Evolutionary conservation across 2,113 vertebrate species (phyloP).

Genomic region (Heteronetta atricapilla): DNA sequence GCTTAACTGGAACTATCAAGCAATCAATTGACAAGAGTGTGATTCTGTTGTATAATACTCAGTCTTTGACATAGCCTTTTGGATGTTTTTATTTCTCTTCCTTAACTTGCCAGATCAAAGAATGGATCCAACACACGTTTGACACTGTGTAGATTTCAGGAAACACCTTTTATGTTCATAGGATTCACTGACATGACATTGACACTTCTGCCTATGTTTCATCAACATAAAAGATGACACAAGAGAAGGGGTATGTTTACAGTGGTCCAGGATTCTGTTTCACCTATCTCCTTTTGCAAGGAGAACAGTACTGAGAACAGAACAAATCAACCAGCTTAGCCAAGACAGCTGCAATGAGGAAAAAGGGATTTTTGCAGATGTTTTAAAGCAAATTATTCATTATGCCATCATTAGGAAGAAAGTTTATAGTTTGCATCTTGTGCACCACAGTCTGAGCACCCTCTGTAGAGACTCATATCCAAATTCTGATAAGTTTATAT

Average conservation of each 20-base stretch:
- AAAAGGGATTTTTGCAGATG: background rate
- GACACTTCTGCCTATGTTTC: background rate
- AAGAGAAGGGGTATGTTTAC: background rate
- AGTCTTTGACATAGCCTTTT: background rate
- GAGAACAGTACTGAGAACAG: background rate
- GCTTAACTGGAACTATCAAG: background rate
- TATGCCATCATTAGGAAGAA: background rate
- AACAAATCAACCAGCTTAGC: background rate
- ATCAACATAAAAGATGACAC: background rate
- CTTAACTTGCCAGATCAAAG: background rate
- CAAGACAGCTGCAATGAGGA: background rate
- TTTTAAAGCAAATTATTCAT: background rate
- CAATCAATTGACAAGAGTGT: background rate
- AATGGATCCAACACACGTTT: background rate
- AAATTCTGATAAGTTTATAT: background rate
- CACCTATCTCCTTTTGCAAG: background rate
- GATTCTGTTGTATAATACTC: background rate
- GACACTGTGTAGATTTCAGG: background rate
- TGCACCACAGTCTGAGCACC: background rate
- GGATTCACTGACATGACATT: background rate
- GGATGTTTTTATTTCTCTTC: background rate
- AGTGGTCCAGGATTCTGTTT: background rate
- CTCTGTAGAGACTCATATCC: background rate
- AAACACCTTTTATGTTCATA: background rate
- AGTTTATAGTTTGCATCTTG: background rate